A percentile compares a stretch with the other conserved stretches of the same genome.
These are phyloP conservation scores for Phaedon cochleariae DNA, from an alignment of 2,888 invertebrate species.

Conservation along the genomic window DNA sequence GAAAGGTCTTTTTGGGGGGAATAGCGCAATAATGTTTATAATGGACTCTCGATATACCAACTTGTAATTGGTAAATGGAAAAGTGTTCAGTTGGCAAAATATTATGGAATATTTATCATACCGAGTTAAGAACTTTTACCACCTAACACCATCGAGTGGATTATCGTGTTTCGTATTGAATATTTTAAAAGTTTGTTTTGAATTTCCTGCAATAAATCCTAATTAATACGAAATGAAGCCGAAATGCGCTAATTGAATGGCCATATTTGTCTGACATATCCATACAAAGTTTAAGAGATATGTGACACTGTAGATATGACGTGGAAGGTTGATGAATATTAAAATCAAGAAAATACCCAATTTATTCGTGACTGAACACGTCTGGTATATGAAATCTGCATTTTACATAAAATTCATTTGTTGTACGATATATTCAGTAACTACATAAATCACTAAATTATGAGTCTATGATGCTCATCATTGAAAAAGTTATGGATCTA, in stretches of 20 bases:
- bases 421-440: no score
- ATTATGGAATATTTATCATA: background rate
- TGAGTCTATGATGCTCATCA: no score
- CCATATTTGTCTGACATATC: background rate
- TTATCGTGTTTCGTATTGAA: background rate
- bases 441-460: no score
- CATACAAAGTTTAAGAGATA: background rate
- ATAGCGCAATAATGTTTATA: background rate
- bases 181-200: slow-evolving; percentile 1
- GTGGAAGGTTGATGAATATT: background rate
- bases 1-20: background rate
- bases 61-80: background rate
- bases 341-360: background rate
- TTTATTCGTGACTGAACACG: background rate
- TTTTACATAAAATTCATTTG: no score
- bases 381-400: no score
- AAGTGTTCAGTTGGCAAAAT: background rate
- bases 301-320: background rate
- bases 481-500: no score
- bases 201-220: background rate
- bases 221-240: background rate
- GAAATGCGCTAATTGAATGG: background rate
- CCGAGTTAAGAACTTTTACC: background rate
- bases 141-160: background rate
- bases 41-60: background rate